A percentile compares a stretch with the other conserved stretches of the same genome.
Evolutionary conservation across 2,797 vertebrate species (phyloP).

Genomic region (Bryconaethiops microstoma): DNA sequence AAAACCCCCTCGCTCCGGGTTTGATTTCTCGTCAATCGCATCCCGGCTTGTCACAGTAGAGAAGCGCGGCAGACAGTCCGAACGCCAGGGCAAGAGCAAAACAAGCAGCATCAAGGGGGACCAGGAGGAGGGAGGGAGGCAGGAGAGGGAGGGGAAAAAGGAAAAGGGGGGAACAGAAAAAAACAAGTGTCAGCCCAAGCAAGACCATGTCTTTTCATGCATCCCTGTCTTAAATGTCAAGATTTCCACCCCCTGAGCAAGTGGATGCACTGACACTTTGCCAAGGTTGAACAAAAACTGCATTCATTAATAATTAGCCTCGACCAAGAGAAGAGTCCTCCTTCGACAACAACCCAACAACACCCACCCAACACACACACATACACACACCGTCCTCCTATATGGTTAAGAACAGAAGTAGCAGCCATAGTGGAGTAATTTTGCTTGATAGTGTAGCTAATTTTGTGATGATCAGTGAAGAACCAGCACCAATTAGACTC

Average conservation of each 20-base stretch:
- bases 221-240: conserved; percentile 84
- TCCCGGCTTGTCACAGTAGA: conserved; percentile 73
- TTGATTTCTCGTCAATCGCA: conserved; percentile 76
- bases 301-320: conserved; percentile 84
- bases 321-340: conserved; percentile 66
- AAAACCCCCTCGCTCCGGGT: conserved; percentile 72
- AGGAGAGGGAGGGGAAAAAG: conserved; percentile 22
- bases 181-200: conserved; percentile 80
- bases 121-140: background rate
- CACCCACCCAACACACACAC: conserved; percentile 49
- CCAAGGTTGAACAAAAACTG: conserved; percentile 82
- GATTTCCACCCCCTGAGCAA: conserved; percentile 77
- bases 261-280: conserved; percentile 77
- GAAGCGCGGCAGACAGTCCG: conserved; percentile 73
- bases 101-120: conserved; percentile 69
- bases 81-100: conserved; percentile 69
- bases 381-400: conserved; percentile 50
- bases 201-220: conserved; percentile 82
- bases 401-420: too few relatives aligned
- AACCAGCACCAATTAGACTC: too few relatives aligned
- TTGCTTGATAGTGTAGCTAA: too few relatives aligned
- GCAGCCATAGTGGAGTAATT: too few relatives aligned
- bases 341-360: conserved; percentile 57
- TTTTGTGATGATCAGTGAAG: too few relatives aligned
- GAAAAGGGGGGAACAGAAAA: conserved; percentile 52